Evolutionary conservation across 92 coral and sea anemone species (phyloP), one percentile per base, ranked within the genome.

Genomic region (Parazoanthus darwini): DNA sequence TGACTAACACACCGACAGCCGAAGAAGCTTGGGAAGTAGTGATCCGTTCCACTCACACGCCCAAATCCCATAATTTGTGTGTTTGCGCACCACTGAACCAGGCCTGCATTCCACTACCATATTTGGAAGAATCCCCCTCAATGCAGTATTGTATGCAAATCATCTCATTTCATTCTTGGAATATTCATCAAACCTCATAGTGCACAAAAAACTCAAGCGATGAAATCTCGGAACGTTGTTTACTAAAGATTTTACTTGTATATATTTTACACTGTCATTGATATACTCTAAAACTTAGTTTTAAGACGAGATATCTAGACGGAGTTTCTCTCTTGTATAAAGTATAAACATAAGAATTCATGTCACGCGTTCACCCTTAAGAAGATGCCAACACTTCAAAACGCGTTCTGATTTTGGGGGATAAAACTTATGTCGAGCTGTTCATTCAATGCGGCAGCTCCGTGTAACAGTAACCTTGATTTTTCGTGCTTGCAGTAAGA

Each of bases 91-190:
- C 79, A 73, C 66, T 84, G 78, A 72, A 70, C 87, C 78, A 82
- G 88, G 94, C 92, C 94, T 90, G 93, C 98, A 92, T 94, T 91
- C 98, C 95, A 79, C 87, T 91, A 89, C 98, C 98, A 93, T 91
- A 94, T 94, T 89, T 94, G 95, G 98, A 88, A 78, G 73, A 67
- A 71, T 70, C 87, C 43, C 78, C 87, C 74, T 70, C 79, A 26
- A 72, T 63, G 86, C 77, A 20, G 44, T 44, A 84, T 84, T 84
- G 87, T 84, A 84, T 84, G 87, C 67, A 84, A 84, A 84, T 84
- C 44, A 70, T 71, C 58, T 46, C 65, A 68, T 84, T 84, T 82
- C 87, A 84, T 84, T 39, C 78, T 46, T 39, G 79, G 68, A 84
- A 71, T 84, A 84, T 84, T 70, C 66, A 70, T 83, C 76, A 67